Base-by-base conservation (phyloP, 64 coral and sea anemone species). In the Montipora sp. region DNA sequence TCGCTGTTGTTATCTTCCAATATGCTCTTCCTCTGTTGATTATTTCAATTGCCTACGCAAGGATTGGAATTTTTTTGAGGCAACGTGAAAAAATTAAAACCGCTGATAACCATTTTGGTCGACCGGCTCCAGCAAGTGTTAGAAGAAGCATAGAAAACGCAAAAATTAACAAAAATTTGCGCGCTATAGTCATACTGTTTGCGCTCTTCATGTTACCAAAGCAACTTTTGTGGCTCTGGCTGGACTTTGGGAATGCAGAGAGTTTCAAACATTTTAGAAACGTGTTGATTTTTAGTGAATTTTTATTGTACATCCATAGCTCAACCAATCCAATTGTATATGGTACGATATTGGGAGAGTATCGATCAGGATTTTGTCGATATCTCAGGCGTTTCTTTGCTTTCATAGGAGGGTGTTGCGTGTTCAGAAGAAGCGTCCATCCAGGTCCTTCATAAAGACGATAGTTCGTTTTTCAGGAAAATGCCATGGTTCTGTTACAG, bases 191-290 rank as follows among this genome's bases (percentile, higher is more conserved):
- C 15, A 91, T 88, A 13, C 23, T 96, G 0, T 96, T 96, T 83
- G 88, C 95, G 0, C 83, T 96, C 14, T 94, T 96, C 13, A 94
- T 96, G 86, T 73, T 96, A 63, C 95, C 95, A 4, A 96, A 96
- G 51, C 95, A 96, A 51, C 22, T 96, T 7, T 70, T 93, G 8
- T 96, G 95, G 92, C 86, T 96, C 16, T 96, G 95, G 95, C 77
- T 92, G 18, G 95, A 96, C 13, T 94, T 96, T 63, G 92, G 95
- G 5, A 57, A 81, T 11, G 92, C 88, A 8, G 83, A 55, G 2
- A 69, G n/a, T 36, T 91, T 91, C 82, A 8, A 80, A 24, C 53
- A 77, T 57, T 96, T 94, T 20, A 45, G 63, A 2, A 77, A 96
- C 21, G 71, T 87, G 22, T 78, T 96, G 45, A 88, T 83, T 48